A percentile compares a stretch with the other conserved stretches of the same genome.
Evolutionary conservation across 2,888 invertebrate genomes (phyloP).

Genomic region (Cephus runcator): DNA sequence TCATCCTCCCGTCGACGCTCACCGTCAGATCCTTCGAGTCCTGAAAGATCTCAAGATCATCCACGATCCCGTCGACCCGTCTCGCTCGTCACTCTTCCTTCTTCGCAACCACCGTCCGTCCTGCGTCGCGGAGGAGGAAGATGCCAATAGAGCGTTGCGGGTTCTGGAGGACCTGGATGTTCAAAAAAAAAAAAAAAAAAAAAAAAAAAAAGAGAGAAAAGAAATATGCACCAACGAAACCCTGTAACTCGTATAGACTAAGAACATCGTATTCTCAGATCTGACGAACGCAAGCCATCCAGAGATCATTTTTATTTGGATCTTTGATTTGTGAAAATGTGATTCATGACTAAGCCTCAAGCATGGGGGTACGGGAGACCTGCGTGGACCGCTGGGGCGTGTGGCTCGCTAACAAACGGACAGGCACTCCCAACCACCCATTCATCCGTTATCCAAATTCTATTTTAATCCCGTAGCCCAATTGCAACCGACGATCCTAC

Average conservation of each 20-base stretch:
- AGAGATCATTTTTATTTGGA: constrained; percentile 1
- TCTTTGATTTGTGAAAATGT: neutral
- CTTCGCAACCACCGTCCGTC: neutral
- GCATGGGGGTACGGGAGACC: constrained; percentile 64
- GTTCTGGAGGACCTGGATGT: neutral
- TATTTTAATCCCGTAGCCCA: neutral
- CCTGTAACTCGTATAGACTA: neutral
- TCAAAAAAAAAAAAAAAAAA: neutral
- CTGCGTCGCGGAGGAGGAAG: neutral
- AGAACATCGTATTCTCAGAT: neutral
- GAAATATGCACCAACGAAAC: neutral
- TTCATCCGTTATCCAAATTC: constrained; percentile 13
- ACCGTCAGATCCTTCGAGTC: neutral
- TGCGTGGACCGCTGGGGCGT: constrained; percentile 65
- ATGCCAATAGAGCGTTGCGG: neutral
- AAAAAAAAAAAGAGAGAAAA: neutral
- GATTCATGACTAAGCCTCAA: constrained; percentile 60
- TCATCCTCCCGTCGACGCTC: neutral
- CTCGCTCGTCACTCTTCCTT: neutral
- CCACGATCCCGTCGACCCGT: neutral
- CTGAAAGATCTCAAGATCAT: neutral
- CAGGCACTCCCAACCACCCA: constrained; percentile 62
- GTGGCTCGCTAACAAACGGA: constrained; percentile 66
- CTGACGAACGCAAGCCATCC: neutral
- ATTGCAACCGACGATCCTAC: neutral